Conservation (phyloP, 2,888 invertebrate genomes). For the Drepana falcataria region DNA sequence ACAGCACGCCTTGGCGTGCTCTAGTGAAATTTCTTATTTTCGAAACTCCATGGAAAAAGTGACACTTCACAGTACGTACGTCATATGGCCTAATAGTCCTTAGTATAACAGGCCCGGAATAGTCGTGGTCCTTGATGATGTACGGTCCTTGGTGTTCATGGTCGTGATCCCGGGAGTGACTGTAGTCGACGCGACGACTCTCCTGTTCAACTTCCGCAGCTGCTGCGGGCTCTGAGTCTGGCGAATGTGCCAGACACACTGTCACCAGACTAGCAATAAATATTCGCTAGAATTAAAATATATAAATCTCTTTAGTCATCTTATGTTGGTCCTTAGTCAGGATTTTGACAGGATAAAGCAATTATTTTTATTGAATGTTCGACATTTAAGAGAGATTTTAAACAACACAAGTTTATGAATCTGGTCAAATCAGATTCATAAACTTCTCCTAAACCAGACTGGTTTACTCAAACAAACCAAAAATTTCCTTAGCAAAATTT, state of each 20-base stretch:
- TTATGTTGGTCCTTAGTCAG: background rate
- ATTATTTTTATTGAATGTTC: background rate
- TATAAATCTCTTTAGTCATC: background rate
- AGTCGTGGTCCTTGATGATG: slow-evolving; percentile 13
- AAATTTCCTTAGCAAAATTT: too few relatives aligned
- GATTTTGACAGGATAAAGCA: background rate
- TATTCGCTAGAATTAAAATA: slow-evolving; percentile 19
- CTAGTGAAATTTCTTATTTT: too few relatives aligned
- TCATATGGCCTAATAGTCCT: slow-evolving; percentile 24
- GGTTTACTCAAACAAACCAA: too few relatives aligned
- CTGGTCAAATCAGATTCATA: too few relatives aligned
- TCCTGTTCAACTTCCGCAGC: background rate
- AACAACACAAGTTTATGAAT: too few relatives aligned
- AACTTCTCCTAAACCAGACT: too few relatives aligned
- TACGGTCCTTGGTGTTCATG: slow-evolving; percentile 5
- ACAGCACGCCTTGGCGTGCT: too few relatives aligned
- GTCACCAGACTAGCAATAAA: slow-evolving; percentile 13
- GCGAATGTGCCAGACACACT: slow-evolving; percentile 5
- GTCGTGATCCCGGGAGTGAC: background rate
- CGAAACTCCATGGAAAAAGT: background rate
- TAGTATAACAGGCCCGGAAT: slow-evolving; percentile 25
- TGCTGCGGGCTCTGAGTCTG: slow-evolving; percentile 8
- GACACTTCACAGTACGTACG: slow-evolving; percentile 16
- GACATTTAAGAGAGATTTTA: too few relatives aligned
- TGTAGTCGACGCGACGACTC: background rate